Percentiles rank a stretch among this genome's conserved stretches.
Evolutionary conservation across 2,113 vertebrate genomes (phyloP).

Genomic region (Gnathonemus echidnorhynchus): DNA sequence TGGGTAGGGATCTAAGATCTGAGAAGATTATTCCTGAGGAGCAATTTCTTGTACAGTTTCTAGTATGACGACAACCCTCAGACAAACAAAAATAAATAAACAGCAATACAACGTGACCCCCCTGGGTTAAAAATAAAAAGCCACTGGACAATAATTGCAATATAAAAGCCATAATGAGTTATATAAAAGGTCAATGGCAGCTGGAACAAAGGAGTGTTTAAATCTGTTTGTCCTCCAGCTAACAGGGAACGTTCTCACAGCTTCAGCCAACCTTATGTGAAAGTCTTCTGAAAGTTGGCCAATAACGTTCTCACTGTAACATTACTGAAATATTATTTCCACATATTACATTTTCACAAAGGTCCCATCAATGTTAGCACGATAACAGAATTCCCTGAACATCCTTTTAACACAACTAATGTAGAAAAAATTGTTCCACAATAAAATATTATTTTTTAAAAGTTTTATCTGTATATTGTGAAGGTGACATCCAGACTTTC

Average conservation of each 20-base stretch:
- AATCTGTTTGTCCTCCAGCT: neutral
- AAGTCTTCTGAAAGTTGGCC: neutral
- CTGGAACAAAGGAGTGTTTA: neutral
- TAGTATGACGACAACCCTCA: neutral
- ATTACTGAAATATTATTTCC: neutral
- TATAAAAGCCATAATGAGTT: neutral
- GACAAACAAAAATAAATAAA: neutral
- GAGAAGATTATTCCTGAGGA: neutral
- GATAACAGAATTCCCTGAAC: neutral
- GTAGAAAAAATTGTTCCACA: neutral
- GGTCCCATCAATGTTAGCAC: neutral
- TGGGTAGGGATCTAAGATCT: neutral
- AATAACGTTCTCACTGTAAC: neutral
- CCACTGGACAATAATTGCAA: neutral
- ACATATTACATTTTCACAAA: neutral
- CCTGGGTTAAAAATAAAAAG: neutral
- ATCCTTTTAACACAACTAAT: neutral
- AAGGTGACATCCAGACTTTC: neutral
- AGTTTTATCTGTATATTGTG: neutral
- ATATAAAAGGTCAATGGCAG: neutral
- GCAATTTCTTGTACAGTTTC: neutral
- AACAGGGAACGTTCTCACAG: neutral
- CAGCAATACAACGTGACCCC: neutral
- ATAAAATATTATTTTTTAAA: neutral
- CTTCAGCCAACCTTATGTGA: neutral